Percentiles rank a stretch among this genome's conserved stretches.
Conservation (phyloP, 2,797 vertebrate genomes). For the Pangasius macronema region DNA sequence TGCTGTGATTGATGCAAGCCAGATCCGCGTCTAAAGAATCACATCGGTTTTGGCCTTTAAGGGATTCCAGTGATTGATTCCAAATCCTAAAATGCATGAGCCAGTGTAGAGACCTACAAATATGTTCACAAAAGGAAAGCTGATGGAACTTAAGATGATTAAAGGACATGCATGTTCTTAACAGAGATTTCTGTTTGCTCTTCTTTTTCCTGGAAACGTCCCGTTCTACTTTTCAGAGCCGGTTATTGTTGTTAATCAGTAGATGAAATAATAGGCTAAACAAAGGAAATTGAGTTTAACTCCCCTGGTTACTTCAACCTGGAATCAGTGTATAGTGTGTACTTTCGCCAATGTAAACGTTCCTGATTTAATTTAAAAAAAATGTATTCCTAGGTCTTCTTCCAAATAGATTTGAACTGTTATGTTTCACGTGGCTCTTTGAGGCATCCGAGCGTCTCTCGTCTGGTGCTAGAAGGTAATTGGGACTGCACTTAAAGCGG, state of each 20-base stretch:
- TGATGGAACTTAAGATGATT: neutral
- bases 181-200: no score
- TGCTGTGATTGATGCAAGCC: neutral
- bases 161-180: neutral
- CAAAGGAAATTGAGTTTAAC: neutral
- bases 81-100: neutral
- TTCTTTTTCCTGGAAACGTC: neutral
- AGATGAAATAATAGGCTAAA: neutral
- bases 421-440: neutral
- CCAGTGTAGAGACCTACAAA: no score
- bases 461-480: conserved; percentile 62
- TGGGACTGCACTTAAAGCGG: conserved; percentile 61
- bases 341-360: neutral
- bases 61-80: neutral
- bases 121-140: neutral
- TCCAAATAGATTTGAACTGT: conserved; percentile 2
- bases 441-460: conserved; percentile 11
- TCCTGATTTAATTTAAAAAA: neutral
- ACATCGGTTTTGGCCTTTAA: neutral
- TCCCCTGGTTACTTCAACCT: neutral
- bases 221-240: neutral
- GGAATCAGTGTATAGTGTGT: neutral
- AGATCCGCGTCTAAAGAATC: neutral
- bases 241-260: neutral
- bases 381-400: neutral